A percentile compares a stretch with the other conserved stretches of the same genome.
Evolutionary conservation across 2,113 vertebrate genomes (phyloP).

Genomic region (Bambusicola thoracicus): DNA sequence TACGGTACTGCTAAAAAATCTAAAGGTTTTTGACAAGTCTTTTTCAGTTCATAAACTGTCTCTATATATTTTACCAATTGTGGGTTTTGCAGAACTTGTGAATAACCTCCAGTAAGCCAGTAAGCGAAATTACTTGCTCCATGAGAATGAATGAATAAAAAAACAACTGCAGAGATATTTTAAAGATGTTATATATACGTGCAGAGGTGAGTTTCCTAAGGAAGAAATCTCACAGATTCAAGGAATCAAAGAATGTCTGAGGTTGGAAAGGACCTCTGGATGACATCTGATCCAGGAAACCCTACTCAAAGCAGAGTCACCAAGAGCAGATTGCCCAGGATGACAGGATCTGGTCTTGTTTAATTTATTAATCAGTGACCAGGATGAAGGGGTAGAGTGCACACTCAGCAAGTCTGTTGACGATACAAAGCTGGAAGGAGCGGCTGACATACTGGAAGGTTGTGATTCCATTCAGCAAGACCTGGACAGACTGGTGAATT

Average conservation of each 20-base stretch:
- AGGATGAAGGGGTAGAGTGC: background rate
- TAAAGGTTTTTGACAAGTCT: background rate
- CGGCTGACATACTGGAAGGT: background rate
- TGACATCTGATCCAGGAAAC: background rate
- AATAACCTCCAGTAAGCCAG: background rate
- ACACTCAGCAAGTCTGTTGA: background rate
- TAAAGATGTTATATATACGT: background rate
- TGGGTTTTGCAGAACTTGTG: background rate
- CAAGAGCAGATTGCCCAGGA: background rate
- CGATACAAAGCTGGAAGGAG: background rate
- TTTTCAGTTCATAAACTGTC: background rate
- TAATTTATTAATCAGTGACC: background rate
- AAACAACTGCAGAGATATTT: background rate
- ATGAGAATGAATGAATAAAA: background rate
- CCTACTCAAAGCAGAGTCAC: background rate
- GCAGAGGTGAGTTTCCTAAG: background rate
- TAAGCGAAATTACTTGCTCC: background rate
- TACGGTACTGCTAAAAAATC: background rate
- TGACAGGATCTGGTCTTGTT: background rate
- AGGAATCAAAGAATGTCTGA: background rate
- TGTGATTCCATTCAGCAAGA: background rate
- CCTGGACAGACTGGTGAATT: background rate
- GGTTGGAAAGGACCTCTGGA: background rate
- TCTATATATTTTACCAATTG: background rate
- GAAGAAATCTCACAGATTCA: background rate